These are phyloP conservation scores for Coelogynopora nodosa DNA, from an alignment of 2,888 invertebrate genomes.

Conservation along the genomic window DNA sequence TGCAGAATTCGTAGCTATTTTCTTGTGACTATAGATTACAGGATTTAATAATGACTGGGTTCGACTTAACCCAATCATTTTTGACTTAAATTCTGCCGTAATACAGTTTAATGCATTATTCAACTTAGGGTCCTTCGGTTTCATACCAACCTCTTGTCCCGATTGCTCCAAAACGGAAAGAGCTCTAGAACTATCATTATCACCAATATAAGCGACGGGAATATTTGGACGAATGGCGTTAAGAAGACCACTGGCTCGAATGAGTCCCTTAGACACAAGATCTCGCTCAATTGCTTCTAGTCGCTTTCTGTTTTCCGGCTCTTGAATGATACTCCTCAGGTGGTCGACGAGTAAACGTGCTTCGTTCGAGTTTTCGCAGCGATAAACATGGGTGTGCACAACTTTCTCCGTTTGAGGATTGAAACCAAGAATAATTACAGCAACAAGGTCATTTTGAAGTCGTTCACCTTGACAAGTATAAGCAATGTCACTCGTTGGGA, in stretches of 20 bases:
- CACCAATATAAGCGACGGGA: too few species aligned
- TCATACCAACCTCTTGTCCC: neutral
- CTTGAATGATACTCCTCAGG: conserved; percentile 73
- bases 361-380: conserved; percentile 88
- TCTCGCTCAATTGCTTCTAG: conserved; percentile 73
- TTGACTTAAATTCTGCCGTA: neutral
- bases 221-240: neutral
- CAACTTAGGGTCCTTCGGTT: neutral
- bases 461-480: conserved; percentile 74
- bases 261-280: conserved; percentile 45
- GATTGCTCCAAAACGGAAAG: neutral
- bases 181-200: too few species aligned
- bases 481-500: conserved; percentile 67
- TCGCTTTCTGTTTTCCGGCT: conserved; percentile 80
- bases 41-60: neutral
- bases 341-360: conserved; percentile 81
- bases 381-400: conserved; percentile 87
- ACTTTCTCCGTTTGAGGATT: conserved; percentile 90
- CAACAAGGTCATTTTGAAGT: conserved; percentile 72
- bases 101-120: neutral
- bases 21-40: neutral
- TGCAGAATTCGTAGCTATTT: neutral
- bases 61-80: neutral
- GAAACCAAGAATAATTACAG: conserved; percentile 83
- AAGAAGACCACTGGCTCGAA: neutral